phyloP scores from a whole-genome alignment of 2,113 vertebrate species.

The Muntiacus muntjak region DNA sequence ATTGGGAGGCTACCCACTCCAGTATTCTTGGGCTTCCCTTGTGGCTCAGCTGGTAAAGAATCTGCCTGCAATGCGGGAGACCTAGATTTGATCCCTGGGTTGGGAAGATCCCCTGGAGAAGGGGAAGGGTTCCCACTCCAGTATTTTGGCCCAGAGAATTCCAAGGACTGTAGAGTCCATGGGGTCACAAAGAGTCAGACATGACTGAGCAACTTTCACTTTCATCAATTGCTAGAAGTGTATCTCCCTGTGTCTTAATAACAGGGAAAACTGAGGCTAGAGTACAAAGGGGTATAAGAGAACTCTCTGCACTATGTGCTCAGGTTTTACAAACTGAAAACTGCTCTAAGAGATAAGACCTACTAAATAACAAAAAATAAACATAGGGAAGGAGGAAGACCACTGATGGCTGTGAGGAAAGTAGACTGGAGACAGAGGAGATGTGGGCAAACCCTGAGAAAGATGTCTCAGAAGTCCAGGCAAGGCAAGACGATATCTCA shows the following conservation, averaged over 20 bases:
- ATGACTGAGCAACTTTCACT: background rate
- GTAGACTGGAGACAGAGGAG: background rate
- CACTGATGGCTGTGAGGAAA: background rate
- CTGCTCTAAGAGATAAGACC: background rate
- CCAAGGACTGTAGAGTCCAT: background rate
- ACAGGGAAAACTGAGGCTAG: background rate
- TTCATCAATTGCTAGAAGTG: background rate
- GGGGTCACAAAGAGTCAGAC: background rate
- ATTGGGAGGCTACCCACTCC: background rate
- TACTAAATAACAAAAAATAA: background rate
- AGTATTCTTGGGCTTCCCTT: background rate
- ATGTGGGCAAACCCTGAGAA: background rate
- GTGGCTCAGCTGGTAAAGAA: background rate
- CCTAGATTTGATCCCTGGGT: background rate
- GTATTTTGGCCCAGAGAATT: background rate
- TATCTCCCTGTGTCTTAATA: background rate
- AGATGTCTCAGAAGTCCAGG: background rate
- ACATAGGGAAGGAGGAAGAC: background rate
- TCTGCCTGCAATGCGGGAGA: accelerated
- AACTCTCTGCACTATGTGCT: background rate
- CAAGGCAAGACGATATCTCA: background rate
- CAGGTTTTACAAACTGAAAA: background rate
- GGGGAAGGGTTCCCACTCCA: background rate
- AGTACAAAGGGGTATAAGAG: background rate
- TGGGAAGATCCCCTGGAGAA: background rate